Evolutionary conservation across 2,888 invertebrate species (phyloP).

Genomic region (Acanthosepion pharaonis): DNA sequence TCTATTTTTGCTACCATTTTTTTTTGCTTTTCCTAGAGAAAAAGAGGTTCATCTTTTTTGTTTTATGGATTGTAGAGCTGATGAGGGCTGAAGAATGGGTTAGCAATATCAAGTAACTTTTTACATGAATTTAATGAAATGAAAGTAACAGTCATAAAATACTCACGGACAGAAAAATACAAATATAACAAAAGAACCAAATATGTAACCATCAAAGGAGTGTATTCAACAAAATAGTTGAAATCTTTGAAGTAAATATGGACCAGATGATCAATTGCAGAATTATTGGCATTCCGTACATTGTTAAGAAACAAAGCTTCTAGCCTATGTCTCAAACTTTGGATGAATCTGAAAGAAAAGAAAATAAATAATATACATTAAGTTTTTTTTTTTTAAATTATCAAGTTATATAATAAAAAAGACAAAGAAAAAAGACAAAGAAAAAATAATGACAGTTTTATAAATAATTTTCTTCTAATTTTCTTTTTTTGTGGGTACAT

Average conservation of each 20-base stretch:
- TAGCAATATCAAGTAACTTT: not conserved
- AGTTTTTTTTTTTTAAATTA: too few relatives aligned
- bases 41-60: too few relatives aligned
- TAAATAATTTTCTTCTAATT: too few relatives aligned
- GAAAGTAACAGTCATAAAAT: not conserved
- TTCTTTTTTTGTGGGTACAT: too few relatives aligned
- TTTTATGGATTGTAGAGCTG: too few relatives aligned
- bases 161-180: slow-evolving; percentile 89
- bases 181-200: slow-evolving; percentile 91
- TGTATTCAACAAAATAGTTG: slow-evolving; percentile 73
- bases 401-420: too few relatives aligned
- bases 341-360: slow-evolving; percentile 81
- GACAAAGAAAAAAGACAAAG: too few relatives aligned
- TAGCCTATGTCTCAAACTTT: slow-evolving; percentile 78
- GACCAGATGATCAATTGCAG: slow-evolving; percentile 73
- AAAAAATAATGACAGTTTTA: too few relatives aligned
- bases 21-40: too few relatives aligned
- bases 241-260: slow-evolving; percentile 89
- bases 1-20: too few relatives aligned
- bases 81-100: too few relatives aligned
- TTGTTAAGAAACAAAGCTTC: slow-evolving; percentile 65
- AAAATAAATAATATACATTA: too few relatives aligned
- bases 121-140: not conserved
- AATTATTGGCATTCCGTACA: slow-evolving; percentile 62
- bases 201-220: slow-evolving; percentile 89